These are phyloP conservation scores for Rhodinocichla rosea DNA, from an alignment of 2,113 vertebrate genomes.

Conservation along the genomic window DNA sequence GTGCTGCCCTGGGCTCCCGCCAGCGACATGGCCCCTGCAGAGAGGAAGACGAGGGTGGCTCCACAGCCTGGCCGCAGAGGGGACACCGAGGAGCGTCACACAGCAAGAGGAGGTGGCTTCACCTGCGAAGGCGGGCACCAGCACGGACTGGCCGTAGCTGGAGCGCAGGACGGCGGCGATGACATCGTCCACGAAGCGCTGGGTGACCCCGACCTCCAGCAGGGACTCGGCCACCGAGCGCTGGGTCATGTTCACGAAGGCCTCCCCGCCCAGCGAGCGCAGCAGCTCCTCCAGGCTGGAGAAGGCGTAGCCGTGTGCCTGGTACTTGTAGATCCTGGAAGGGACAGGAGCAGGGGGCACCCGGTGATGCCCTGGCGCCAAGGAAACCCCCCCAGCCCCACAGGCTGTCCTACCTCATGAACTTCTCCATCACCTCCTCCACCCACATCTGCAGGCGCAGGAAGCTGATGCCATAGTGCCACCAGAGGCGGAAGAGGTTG, in stretches of 20 bases:
- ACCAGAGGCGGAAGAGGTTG: constrained; percentile 95
- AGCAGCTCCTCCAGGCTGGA: constrained; percentile 91
- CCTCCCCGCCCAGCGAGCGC: constrained; percentile 85
- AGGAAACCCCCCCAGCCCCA: accelerated
- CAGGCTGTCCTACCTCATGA: constrained; percentile 85
- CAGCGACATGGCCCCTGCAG: constrained; percentile 89
- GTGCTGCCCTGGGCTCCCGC: constrained; percentile 90
- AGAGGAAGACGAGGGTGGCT: background rate
- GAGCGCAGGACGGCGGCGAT: constrained; percentile 90
- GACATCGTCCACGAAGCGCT: constrained; percentile 94
- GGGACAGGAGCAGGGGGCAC: background rate
- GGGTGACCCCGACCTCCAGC: constrained; percentile 90
- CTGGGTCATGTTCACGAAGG: constrained; percentile 94
- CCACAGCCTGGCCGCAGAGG: accelerated
- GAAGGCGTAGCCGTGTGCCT: constrained; percentile 93
- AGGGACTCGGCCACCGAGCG: constrained; percentile 88
- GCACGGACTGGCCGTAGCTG: constrained; percentile 91
- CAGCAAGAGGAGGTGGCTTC: background rate
- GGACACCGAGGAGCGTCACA: accelerated
- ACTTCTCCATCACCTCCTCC: constrained; percentile 99
- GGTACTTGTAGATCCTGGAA: constrained; percentile 95
- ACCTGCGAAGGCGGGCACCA: constrained; percentile 96
- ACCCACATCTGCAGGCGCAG: constrained; percentile 99
- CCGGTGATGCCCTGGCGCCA: accelerated
- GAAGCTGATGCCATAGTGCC: constrained; percentile 98